phyloP scores from a whole-genome alignment of 2,113 vertebrate species.

The Catharus fuscescens region DNA sequence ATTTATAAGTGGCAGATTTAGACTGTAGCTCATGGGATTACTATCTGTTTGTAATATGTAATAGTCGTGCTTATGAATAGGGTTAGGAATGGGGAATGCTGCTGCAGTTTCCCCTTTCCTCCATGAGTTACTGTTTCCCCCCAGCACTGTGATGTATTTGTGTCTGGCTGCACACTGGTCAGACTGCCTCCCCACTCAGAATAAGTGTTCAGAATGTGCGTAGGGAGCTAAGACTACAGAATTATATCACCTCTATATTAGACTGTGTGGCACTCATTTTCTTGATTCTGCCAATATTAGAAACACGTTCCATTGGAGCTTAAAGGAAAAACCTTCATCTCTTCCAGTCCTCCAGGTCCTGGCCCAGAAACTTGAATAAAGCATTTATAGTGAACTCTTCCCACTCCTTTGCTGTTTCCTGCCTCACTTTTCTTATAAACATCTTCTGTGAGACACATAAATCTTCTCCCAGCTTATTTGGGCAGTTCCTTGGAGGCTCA shows the following conservation, averaged over 20 bases:
- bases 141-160: neutral
- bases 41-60: neutral
- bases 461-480: slow-evolving; percentile 24
- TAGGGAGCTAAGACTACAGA: neutral
- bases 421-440: neutral
- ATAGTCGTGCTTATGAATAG: neutral
- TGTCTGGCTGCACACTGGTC: neutral
- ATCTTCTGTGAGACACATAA: slow-evolving; percentile 9
- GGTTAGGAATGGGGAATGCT: neutral
- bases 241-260: neutral
- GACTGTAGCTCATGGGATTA: neutral
- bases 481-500: neutral
- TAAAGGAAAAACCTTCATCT: neutral
- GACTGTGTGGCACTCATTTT: neutral
- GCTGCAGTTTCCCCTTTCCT: neutral
- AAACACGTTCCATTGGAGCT: neutral
- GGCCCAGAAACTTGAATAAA: slow-evolving; percentile 10
- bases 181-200: neutral
- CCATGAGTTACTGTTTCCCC: neutral
- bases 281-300: neutral
- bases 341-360: neutral
- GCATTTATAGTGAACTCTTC: neutral
- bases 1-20: neutral
- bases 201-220: neutral
- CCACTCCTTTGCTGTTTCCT: neutral